A percentile compares a stretch with the other conserved stretches of the same genome.
phyloP scores from a whole-genome alignment of 2,113 vertebrate genomes.

The Alligator mississippiensis region DNA sequence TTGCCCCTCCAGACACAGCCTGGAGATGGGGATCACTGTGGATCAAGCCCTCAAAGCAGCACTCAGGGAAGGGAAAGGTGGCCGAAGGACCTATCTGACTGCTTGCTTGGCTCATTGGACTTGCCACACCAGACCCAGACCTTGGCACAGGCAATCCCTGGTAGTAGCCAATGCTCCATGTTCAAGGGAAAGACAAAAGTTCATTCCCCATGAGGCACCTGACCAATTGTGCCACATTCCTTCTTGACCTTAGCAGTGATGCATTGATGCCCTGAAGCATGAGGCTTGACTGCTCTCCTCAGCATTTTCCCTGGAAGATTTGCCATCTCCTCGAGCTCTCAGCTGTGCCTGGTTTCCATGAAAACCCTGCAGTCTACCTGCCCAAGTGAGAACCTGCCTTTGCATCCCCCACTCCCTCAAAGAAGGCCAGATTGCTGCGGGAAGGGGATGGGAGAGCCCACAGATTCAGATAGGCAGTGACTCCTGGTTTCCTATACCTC shows the following conservation, averaged over 20 bases:
- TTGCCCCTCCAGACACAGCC: not conserved
- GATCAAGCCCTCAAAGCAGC: not conserved
- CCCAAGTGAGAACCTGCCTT: not conserved
- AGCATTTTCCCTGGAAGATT: not conserved
- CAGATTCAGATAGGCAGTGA: not conserved
- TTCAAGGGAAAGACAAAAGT: not conserved
- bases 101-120: not conserved
- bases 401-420: no score
- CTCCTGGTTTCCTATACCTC: not conserved
- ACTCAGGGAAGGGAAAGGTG: not conserved
- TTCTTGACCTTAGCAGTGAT: not conserved
- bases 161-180: not conserved
- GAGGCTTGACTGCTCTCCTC: not conserved
- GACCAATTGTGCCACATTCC: not conserved
- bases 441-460: not conserved
- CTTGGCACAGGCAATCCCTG: not conserved
- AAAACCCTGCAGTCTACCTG: not conserved
- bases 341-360: not conserved
- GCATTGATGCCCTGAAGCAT: not conserved
- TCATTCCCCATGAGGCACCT: not conserved
- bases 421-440: not conserved
- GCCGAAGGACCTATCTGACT: not conserved
- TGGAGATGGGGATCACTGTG: not conserved
- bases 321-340: not conserved
- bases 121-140: not conserved